Conservation (phyloP, 2,113 vertebrate genomes). For the Eulemur rufifrons region DNA sequence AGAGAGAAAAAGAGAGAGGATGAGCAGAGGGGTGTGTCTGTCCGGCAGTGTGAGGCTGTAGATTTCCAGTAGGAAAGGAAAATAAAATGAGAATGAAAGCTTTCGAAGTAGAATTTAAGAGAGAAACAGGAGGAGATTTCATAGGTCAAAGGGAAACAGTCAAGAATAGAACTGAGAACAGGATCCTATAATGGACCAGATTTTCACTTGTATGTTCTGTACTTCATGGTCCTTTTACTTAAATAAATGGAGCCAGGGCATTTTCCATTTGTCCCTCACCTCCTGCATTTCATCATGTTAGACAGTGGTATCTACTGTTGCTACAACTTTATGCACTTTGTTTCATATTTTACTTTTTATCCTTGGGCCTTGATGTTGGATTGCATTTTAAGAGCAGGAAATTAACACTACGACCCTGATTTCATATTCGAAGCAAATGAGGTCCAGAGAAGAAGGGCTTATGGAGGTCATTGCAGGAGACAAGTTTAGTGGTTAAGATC, state of each 20-base stretch:
- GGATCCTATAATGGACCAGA: neutral
- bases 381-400: conserved; percentile 52
- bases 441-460: conserved; percentile 36
- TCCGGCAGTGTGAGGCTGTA: neutral
- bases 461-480: neutral
- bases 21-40: conserved; percentile 50
- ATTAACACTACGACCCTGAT: conserved; percentile 60
- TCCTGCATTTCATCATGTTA: neutral
- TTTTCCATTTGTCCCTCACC: conserved; percentile 2
- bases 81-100: conserved; percentile 49
- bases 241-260: neutral
- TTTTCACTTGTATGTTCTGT: neutral
- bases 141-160: neutral
- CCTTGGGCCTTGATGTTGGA: conserved; percentile 38
- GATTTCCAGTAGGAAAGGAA: neutral
- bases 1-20: neutral
- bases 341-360: conserved; percentile 49
- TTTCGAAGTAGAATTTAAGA: conserved; percentile 9
- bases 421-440: conserved; percentile 69
- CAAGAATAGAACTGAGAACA: neutral
- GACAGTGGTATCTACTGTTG: neutral
- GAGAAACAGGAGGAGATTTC: neutral
- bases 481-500: conserved; percentile 1
- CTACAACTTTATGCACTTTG: neutral
- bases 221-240: neutral